Percentiles rank a stretch among this genome's conserved stretches.
These are phyloP conservation scores for Musca domestica DNA, from an alignment of 1,140 invertebrate species.

Conservation along the genomic window DNA sequence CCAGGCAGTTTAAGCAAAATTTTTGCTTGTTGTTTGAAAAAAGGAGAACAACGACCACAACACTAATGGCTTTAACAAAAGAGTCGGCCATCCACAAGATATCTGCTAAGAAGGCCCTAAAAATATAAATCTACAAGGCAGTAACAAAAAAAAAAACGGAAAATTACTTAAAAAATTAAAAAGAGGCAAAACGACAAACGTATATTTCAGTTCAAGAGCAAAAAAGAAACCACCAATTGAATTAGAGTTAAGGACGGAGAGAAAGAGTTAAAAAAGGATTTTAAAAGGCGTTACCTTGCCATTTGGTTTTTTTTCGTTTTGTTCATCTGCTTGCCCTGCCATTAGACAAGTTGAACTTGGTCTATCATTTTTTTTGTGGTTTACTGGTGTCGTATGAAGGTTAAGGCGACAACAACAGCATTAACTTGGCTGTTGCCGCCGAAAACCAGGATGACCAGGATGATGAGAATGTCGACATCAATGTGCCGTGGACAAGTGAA, in stretches of 20 bases:
- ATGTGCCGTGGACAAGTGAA: constrained; percentile 12
- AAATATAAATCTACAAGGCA: constrained; percentile 1
- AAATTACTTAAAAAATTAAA: constrained; percentile 5
- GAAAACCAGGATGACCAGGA: too few species aligned
- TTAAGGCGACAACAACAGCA: too few species aligned
- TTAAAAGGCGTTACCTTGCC: too few species aligned
- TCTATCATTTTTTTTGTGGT: too few species aligned
- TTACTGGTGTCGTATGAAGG: too few species aligned
- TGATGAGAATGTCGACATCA: neutral
- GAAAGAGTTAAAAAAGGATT: too few species aligned
- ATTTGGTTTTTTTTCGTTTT: too few species aligned
- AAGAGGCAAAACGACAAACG: neutral
- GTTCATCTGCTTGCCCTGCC: too few species aligned
- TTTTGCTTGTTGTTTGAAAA: constrained; percentile 5
- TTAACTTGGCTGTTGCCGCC: too few species aligned
- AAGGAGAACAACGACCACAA: neutral
- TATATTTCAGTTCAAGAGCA: neutral
- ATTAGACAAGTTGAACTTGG: too few species aligned
- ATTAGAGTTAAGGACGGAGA: too few species aligned
- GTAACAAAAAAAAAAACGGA: neutral
- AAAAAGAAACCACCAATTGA: too few species aligned
- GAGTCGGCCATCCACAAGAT: neutral
- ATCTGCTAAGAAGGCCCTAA: constrained; percentile 4
- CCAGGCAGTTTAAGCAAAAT: neutral
- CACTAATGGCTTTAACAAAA: constrained; percentile 8